Percentiles rank a stretch among this genome's conserved stretches.
Evolutionary conservation across 2,888 invertebrate species (phyloP).

Genomic region (Cephonodes hylas): DNA sequence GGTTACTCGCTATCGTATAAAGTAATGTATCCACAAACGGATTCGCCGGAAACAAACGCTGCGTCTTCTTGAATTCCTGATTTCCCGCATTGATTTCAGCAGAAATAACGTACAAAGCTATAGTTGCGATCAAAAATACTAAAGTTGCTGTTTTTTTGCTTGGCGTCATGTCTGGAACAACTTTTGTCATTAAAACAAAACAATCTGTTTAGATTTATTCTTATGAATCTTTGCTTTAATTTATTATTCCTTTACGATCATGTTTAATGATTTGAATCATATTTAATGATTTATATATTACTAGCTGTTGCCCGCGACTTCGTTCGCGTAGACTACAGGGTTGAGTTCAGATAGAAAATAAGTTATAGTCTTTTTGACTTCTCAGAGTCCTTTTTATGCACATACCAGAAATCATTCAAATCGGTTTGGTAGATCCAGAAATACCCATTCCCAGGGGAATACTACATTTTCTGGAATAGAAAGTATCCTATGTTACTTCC

Average conservation of each 20-base stretch:
- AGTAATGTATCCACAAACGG: constrained; percentile 40
- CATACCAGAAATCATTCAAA: too few relatives aligned
- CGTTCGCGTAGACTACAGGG: too few relatives aligned
- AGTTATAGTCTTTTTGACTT: too few relatives aligned
- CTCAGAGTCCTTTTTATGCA: too few relatives aligned
- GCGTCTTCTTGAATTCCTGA: background rate
- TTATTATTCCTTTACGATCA: background rate
- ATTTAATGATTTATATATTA: too few relatives aligned
- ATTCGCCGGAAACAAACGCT: constrained; percentile 34
- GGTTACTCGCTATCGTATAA: constrained; percentile 39
- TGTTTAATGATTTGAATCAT: too few relatives aligned
- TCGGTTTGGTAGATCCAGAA: too few relatives aligned
- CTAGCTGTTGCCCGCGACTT: too few relatives aligned
- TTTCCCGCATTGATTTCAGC: background rate
- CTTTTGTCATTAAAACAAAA: background rate
- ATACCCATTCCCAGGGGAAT: too few relatives aligned
- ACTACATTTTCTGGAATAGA: too few relatives aligned
- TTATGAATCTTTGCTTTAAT: background rate
- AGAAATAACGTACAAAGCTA: background rate
- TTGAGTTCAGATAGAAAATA: too few relatives aligned
- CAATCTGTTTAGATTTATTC: background rate
- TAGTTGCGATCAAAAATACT: background rate
- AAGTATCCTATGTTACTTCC: too few relatives aligned
- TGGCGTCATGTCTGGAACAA: background rate
- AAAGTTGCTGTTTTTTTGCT: background rate